Evolutionary conservation across 2,797 vertebrate genomes (phyloP).

Genomic region (Chloroceryle inda): DNA sequence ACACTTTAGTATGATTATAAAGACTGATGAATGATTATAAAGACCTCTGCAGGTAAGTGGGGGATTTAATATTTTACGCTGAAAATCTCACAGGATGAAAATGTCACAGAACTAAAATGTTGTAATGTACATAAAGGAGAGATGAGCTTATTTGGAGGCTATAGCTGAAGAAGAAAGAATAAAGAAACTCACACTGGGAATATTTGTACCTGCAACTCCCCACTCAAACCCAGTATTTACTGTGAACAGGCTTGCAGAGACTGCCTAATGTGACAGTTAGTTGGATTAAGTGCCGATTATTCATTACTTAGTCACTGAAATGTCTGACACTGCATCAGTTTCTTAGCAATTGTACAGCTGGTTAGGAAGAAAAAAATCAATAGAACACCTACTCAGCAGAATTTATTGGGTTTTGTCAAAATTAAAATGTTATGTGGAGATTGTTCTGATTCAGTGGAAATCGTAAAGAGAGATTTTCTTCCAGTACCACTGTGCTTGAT

Average conservation of each 20-base stretch:
- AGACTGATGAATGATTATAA: neutral
- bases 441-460: neutral
- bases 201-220: constrained; percentile 43
- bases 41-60: neutral
- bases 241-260: constrained; percentile 49
- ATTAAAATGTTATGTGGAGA: neutral
- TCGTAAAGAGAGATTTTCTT: neutral
- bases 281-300: constrained; percentile 56
- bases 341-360: constrained; percentile 54
- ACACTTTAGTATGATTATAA: neutral
- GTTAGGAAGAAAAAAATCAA: constrained; percentile 56
- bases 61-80: neutral
- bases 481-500: neutral
- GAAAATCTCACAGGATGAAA: constrained; percentile 15
- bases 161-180: neutral
- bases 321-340: constrained; percentile 53
- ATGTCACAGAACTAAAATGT: neutral
- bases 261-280: constrained; percentile 21
- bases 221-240: constrained; percentile 42
- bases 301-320: constrained; percentile 41
- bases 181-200: constrained; percentile 37
- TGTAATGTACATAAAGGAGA: neutral
- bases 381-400: constrained; percentile 61
- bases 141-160: neutral
- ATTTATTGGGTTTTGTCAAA: constrained; percentile 54